phyloP scores from a whole-genome alignment of 2,888 invertebrate species.

The Melinaea marsaeus region DNA sequence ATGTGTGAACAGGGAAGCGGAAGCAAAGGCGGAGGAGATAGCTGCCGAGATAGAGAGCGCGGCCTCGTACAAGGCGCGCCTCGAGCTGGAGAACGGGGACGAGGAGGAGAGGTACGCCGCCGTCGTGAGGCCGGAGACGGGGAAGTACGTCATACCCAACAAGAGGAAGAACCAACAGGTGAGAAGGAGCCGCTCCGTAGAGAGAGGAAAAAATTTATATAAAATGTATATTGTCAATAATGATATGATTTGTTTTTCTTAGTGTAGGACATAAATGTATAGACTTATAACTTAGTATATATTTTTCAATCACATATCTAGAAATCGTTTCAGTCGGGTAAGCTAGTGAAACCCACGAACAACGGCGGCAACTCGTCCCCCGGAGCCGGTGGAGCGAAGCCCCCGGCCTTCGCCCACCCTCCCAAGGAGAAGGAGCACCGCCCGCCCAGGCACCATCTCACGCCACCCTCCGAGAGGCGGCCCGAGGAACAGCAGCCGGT shows the following conservation, averaged over 20 bases:
- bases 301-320: background rate
- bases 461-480: slow-evolving; percentile 44
- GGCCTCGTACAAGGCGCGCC: slow-evolving; percentile 87
- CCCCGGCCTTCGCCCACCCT: slow-evolving; percentile 30
- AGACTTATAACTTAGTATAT: background rate
- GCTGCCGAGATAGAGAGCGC: slow-evolving; percentile 96
- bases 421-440: slow-evolving; percentile 49
- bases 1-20: slow-evolving; percentile 77
- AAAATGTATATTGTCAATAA: too few species aligned
- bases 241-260: too few species aligned
- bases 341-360: slow-evolving; percentile 46
- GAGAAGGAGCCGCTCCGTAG: slow-evolving; percentile 14
- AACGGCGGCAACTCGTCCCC: slow-evolving; percentile 46
- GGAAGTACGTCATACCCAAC: slow-evolving; percentile 87
- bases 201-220: too few species aligned
- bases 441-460: slow-evolving; percentile 47
- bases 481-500: slow-evolving; percentile 35
- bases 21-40: slow-evolving; percentile 92
- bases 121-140: slow-evolving; percentile 82
- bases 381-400: slow-evolving; percentile 30
- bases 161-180: slow-evolving; percentile 84
- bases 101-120: slow-evolving; percentile 93
- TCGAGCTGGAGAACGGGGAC: slow-evolving; percentile 94
- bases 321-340: slow-evolving; percentile 19
- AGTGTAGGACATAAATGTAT: too few species aligned